Evolutionary conservation across 2,797 vertebrate genomes (phyloP), one percentile per base, ranked within the genome.

Genomic region (Denticeps clupeoides): DNA sequence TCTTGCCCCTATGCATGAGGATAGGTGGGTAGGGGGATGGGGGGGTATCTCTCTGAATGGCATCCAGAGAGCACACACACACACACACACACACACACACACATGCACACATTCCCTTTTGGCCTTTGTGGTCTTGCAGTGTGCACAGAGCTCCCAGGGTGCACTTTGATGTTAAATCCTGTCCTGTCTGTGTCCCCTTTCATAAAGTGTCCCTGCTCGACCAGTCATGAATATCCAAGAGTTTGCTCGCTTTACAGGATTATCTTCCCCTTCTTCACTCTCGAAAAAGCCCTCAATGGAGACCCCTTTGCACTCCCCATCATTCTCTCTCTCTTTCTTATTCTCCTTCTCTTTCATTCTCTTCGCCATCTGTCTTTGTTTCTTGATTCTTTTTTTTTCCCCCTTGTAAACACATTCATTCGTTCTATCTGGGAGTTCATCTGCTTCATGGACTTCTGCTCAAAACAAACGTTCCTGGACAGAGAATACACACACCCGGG

Each of bases 211-310:
- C 74, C 65, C 71, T 63, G 70, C 77, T 81, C 57, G 64, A 69
- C 66, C 74, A 51, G 75, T 82, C 82, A 86, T 86, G 82, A 86
- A 85, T 86, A 84, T 83, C 84, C 79, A 86, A 83, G 82, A 80
- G 74, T 81, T 76, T 66, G 66, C 72, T 79, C 78, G 71, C 77
- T 80, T 77, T 70, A 81, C 75, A 71, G 81, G 82, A 85, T 84
- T 82, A 83, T 83, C 81, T 77, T 47, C 59, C 74, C 55, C 78
- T 82, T 79, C 77, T 79, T 81, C 64, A 70, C 68, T 62, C 67
- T 74, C 74, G 80, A 64, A 78, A 65, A 80, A 77, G 74, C 71
- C 74, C 70, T 75, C 71, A 82, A 74, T 74, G 63, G 67, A 56
- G 56, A 80, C 74, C 35, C 71, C 69, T 77, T 70, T 75, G 65